Evolutionary conservation across 2,797 vertebrate genomes (phyloP).

Genomic region (Miichthys miiuy): DNA sequence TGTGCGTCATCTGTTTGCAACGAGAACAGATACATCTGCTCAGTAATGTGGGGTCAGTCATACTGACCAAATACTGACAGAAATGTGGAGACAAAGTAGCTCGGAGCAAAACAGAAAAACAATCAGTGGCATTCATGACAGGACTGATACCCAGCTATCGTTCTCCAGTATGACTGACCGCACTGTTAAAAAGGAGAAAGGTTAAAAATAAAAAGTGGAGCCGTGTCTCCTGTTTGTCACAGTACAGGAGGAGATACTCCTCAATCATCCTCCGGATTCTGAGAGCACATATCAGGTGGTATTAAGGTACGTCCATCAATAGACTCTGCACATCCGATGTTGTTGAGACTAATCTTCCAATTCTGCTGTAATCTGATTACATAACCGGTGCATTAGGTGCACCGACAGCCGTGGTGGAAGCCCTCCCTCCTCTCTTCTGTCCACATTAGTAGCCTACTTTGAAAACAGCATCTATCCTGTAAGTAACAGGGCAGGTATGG

Average conservation of each 20-base stretch:
- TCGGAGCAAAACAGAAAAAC: too few relatives aligned
- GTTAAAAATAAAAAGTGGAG: neutral
- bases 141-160: too few relatives aligned
- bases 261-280: neutral
- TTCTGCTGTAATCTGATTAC: slow-evolving; percentile 63
- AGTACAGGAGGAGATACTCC: slow-evolving; percentile 4
- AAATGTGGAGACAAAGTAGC: too few relatives aligned
- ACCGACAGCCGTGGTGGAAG: neutral
- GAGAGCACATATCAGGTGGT: slow-evolving; percentile 13
- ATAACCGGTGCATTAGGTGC: slow-evolving; percentile 24
- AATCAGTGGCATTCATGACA: too few relatives aligned
- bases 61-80: too few relatives aligned
- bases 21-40: neutral
- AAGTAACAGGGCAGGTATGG: neutral
- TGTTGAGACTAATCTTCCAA: slow-evolving; percentile 53
- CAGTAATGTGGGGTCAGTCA: neutral
- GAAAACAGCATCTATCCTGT: neutral
- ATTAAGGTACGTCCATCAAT: slow-evolving; percentile 29
- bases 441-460: slow-evolving; percentile 15
- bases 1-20: neutral
- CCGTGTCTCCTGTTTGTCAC: neutral
- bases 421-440: neutral
- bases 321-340: slow-evolving; percentile 37
- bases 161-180: too few relatives aligned
- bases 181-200: neutral